Evolutionary conservation across 2,888 invertebrate genomes (phyloP), one percentile per base, ranked within the genome.

Genomic region (Elmis aenea): DNA sequence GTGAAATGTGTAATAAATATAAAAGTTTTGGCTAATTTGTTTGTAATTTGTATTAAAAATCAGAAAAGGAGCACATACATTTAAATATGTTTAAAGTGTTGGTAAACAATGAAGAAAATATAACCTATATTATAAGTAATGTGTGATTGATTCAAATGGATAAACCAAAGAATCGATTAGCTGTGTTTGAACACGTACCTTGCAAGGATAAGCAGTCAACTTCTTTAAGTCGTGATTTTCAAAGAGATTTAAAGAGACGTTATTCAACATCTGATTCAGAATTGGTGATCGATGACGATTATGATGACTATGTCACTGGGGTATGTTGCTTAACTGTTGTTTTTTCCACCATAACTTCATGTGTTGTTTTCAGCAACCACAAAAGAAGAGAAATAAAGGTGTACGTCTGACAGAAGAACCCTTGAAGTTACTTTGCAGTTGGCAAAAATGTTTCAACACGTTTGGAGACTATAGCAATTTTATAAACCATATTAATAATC

Each of bases 401-500:
- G 41, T 59, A 13, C 55, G 51, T 33, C 38, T 57, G n/a, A 38
- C 44, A 37, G 52, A 67, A 18, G 71, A 73, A 54, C 50, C 62
- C 5, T 56, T 72, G 14, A 51, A 57, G 41, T 54, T 74, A 16
- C 23, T 66, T 24, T 84, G 83, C 54, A 74, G 75, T 33, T 83
- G 82, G 81, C 66, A 69, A 33, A 60, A 66, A 0, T 83, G 83
- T 54, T 42, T 50, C 4, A 60, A 59, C 36, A 50, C 50, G 5
- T 62, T 58, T 2, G 59, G 44, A 8, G 58, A 74, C 29, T 73
- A 78, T 51, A 64, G 68, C 2, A 39, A 50, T 11, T 81, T 77
- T 51, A 71, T 76, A 27, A 66, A 68, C 16, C 83, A 83, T 63
- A 69, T 82, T 2, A 60, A 66, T 0, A 52, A 59, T 1, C 83